These are phyloP conservation scores for Oscheius sp. DNA, from an alignment of 2,888 invertebrate genomes.

Conservation along the genomic window DNA sequence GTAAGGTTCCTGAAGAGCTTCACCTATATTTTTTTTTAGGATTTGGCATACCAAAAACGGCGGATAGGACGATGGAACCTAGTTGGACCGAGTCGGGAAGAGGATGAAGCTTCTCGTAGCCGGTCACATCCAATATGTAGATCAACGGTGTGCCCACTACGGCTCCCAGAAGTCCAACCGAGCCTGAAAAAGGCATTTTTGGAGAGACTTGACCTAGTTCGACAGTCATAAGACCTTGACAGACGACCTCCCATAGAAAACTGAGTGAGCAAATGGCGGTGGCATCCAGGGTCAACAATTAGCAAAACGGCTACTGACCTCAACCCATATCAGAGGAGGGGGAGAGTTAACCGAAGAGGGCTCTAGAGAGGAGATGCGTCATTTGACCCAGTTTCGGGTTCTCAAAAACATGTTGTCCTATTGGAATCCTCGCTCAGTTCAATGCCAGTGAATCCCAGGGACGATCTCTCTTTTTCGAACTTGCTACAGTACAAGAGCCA, in stretches of 20 bases:
- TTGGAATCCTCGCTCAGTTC: too few relatives aligned
- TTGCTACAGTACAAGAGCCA: too few relatives aligned
- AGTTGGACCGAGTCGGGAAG: constrained; percentile 87
- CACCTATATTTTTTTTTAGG: background rate
- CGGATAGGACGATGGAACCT: constrained; percentile 68
- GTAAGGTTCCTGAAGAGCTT: constrained; percentile 81
- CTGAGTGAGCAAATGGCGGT: constrained; percentile 12
- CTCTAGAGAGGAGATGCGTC: too few relatives aligned
- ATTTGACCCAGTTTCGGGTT: too few relatives aligned
- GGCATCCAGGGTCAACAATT: background rate
- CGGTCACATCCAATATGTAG: constrained; percentile 84
- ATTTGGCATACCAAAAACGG: constrained; percentile 43
- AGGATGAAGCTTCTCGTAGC: constrained; percentile 83
- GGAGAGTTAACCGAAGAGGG: background rate
- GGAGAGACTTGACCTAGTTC: constrained; percentile 3
- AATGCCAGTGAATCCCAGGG: too few relatives aligned
- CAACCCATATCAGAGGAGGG: background rate
- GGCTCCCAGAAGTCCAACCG: constrained; percentile 92
- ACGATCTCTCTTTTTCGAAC: too few relatives aligned
- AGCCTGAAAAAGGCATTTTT: constrained; percentile 79
- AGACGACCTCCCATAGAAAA: constrained; percentile 16
- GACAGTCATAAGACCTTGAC: constrained; percentile 18
- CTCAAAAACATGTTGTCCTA: too few relatives aligned
- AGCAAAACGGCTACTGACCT: constrained; percentile 4
- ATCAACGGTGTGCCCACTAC: constrained; percentile 89